Conservation (phyloP, 2,888 invertebrate species). For the Cryptocephalus primarius region DNA sequence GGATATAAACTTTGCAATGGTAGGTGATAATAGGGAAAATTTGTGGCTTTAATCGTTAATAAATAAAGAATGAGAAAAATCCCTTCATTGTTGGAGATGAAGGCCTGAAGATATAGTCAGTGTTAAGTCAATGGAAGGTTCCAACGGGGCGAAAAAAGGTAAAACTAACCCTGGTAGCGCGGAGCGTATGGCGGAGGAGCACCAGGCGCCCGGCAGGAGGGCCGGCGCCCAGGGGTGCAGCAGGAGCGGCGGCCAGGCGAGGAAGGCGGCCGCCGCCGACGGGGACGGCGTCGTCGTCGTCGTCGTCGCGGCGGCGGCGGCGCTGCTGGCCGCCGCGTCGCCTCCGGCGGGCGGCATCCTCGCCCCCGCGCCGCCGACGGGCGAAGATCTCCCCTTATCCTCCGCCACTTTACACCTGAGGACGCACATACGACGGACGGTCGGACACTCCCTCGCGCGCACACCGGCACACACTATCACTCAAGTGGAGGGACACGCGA, state of each 20-base stretch:
- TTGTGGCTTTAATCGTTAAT: no score
- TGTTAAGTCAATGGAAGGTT: no score
- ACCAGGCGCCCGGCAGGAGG: conserved; percentile 56
- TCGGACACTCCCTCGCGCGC: conserved; percentile 5
- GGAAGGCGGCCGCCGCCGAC: conserved; percentile 42
- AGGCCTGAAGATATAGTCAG: no score
- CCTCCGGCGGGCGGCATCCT: conserved; percentile 19
- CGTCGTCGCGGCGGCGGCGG: conserved; percentile 7
- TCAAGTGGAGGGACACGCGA: conserved; percentile 36
- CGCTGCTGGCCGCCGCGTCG: conserved; percentile 7
- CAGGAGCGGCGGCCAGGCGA: conserved; percentile 66
- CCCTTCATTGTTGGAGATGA: no score
- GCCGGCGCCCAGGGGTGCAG: conserved; percentile 68
- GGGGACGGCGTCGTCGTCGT: conserved; percentile 20
- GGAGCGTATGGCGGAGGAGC: conserved; percentile 53
- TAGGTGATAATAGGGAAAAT: no score
- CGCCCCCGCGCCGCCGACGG: conserved; percentile 9
- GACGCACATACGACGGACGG: conserved; percentile 7
- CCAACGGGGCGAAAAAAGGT: no score
- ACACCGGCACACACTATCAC: conserved; percentile 4
- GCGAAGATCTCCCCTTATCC: conserved; percentile 24
- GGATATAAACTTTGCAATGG: no score
- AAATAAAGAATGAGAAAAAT: no score
- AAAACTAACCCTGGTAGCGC: conserved; percentile 62
- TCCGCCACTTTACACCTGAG: conserved; percentile 30